Evolutionary conservation across 2,113 vertebrate genomes (phyloP).

Genomic region (Henicopernis longicauda): DNA sequence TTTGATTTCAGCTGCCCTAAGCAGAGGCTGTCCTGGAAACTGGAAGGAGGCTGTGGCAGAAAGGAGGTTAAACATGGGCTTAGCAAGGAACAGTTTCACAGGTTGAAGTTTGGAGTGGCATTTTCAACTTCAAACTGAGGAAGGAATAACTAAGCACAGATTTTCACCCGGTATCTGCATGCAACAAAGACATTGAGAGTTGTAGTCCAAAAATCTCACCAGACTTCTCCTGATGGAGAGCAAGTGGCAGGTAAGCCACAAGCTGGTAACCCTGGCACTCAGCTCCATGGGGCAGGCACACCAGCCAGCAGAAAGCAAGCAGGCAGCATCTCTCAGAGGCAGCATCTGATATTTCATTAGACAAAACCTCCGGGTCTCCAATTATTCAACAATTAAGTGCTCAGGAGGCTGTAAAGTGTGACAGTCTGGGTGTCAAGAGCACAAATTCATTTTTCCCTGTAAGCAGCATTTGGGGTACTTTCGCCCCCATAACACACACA

Average conservation of each 20-base stretch:
- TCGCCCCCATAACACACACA: too few relatives aligned
- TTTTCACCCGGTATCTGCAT: neutral
- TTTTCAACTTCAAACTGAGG: neutral
- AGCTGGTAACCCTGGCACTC: neutral
- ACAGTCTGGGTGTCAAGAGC: neutral
- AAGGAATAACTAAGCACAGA: neutral
- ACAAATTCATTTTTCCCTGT: neutral
- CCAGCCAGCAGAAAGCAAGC: neutral
- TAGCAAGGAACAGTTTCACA: neutral
- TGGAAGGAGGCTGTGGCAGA: neutral
- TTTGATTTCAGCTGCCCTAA: neutral
- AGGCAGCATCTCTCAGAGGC: neutral
- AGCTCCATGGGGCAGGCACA: neutral
- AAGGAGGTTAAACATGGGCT: neutral
- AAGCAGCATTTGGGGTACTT: neutral
- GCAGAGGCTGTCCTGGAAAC: neutral
- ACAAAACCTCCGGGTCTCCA: neutral
- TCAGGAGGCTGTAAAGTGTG: neutral
- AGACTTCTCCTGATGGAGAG: neutral
- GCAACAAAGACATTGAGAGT: neutral
- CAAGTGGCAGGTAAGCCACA: neutral
- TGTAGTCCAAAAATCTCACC: neutral
- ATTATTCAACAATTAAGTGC: neutral
- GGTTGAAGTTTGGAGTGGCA: neutral
- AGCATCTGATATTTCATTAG: neutral